These are phyloP conservation scores for Gryon sp. DNA, from an alignment of 1,140 invertebrate species.

Conservation along the genomic window DNA sequence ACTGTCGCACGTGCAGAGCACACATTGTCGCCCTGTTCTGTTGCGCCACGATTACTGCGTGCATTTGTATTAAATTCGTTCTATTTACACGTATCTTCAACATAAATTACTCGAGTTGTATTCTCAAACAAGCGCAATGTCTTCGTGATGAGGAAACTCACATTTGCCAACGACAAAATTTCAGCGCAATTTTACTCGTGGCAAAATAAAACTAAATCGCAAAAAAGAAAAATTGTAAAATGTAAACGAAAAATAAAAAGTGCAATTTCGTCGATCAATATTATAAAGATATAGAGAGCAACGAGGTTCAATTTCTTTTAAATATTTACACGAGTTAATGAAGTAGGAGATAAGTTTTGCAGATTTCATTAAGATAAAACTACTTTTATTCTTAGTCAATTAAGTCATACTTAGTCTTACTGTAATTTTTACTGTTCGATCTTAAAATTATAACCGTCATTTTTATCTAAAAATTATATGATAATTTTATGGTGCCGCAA, in stretches of 20 bases:
- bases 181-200: not conserved
- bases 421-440: too few relatives aligned
- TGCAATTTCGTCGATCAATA: not conserved
- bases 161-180: conserved; percentile 2
- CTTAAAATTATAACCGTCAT: too few relatives aligned
- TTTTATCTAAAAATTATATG: conserved; percentile 38
- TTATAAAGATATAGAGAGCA: not conserved
- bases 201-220: too few relatives aligned
- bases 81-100: conserved; percentile 51
- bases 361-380: conserved; percentile 55
- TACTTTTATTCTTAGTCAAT: conserved; percentile 20
- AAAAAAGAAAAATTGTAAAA: too few relatives aligned
- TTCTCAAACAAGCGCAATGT: conserved; percentile 20
- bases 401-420: too few relatives aligned
- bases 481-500: conserved; percentile 19
- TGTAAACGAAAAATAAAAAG: too few relatives aligned
- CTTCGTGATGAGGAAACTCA: conserved; percentile 9
- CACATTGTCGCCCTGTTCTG: conserved; percentile 38
- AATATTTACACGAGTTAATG: conserved; percentile 44
- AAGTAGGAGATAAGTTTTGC: conserved; percentile 14
- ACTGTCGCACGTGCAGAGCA: conserved; percentile 28
- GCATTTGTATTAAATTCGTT: conserved; percentile 53
- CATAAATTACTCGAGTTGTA: conserved; percentile 49
- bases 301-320: conserved; percentile 8
- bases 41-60: conserved; percentile 27